Evolutionary conservation across 2,797 vertebrate species (phyloP).

Genomic region (Ambastaia sidthimunki): DNA sequence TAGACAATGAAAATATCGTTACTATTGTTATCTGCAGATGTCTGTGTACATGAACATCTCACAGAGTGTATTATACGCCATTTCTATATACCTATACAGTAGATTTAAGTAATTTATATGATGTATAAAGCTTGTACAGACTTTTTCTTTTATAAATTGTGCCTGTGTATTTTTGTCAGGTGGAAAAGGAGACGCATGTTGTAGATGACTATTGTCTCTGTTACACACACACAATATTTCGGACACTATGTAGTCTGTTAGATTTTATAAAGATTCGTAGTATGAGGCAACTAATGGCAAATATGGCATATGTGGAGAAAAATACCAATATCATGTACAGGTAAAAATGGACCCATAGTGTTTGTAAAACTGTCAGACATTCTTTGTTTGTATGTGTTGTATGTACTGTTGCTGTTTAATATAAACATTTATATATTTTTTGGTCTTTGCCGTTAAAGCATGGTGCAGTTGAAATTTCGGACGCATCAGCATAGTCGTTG

Average conservation of each 20-base stretch:
- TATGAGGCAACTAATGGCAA: conserved; percentile 89
- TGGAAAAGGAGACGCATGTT: conserved; percentile 88
- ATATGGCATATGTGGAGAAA: conserved; percentile 89
- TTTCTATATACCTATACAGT: conserved; percentile 77
- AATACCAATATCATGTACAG: conserved; percentile 77
- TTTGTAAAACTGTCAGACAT: conserved; percentile 98
- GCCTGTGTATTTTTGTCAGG: conserved; percentile 91
- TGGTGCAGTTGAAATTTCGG: conserved; percentile 92
- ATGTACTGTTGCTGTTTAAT: conserved; percentile 99
- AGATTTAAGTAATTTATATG: conserved; percentile 82
- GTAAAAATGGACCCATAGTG: conserved; percentile 90
- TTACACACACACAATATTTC: conserved; percentile 93
- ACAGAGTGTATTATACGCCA: conserved; percentile 86
- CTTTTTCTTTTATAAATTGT: conserved; percentile 87
- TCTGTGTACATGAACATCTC: conserved; percentile 81
- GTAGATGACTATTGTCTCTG: conserved; percentile 96
- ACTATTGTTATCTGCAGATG: conserved; percentile 81
- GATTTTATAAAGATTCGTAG: conserved; percentile 99
- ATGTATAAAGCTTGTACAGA: conserved; percentile 92
- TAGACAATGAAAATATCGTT: conserved; percentile 73
- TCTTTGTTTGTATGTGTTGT: conserved; percentile 99
- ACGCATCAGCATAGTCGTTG: conserved; percentile 92
- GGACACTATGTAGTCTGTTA: conserved; percentile 99
- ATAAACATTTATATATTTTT: conserved; percentile 99
- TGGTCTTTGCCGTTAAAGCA: conserved; percentile 97